These are phyloP conservation scores for Epizoanthus rinbou DNA, from an alignment of 92 coral and sea anemone genomes.

Conservation along the genomic window DNA sequence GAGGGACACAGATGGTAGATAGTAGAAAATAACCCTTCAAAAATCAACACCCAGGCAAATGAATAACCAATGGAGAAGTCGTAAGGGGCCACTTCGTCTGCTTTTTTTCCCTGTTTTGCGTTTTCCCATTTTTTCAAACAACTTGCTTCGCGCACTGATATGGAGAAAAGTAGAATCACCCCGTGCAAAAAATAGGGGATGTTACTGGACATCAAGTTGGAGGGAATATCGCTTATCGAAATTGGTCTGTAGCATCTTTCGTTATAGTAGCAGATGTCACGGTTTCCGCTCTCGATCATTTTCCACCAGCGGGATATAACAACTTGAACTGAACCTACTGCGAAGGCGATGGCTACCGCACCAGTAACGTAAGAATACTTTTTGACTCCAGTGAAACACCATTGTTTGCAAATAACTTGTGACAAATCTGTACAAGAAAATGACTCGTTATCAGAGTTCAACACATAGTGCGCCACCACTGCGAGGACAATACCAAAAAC, in stretches of 20 bases:
- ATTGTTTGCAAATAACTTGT: slow-evolving; percentile 13
- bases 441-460: slow-evolving; percentile 72
- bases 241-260: slow-evolving; percentile 87
- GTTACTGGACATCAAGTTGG: slow-evolving; percentile 84
- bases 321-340: slow-evolving; percentile 88
- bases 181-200: slow-evolving; percentile 78
- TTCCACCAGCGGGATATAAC: slow-evolving; percentile 85
- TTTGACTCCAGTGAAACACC: slow-evolving; percentile 79
- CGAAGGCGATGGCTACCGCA: slow-evolving; percentile 73
- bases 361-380: slow-evolving; percentile 78
- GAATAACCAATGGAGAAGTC: slow-evolving; percentile 82
- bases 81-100: slow-evolving; percentile 44
- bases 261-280: slow-evolving; percentile 91
- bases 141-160: slow-evolving; percentile 82
- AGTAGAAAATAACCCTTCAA: slow-evolving; percentile 89
- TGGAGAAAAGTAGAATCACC: slow-evolving; percentile 64
- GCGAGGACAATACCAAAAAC: slow-evolving; percentile 67
- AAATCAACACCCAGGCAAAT: slow-evolving; percentile 83
- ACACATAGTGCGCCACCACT: slow-evolving; percentile 72
- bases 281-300: slow-evolving; percentile 81
- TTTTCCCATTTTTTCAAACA: not conserved
- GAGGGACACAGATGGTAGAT: slow-evolving; percentile 89
- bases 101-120: not conserved
- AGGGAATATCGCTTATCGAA: slow-evolving; percentile 75
- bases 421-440: not conserved